Evolutionary conservation across 2,797 vertebrate genomes (phyloP), one percentile per base, ranked within the genome.

Genomic region (Microchirus variegatus): DNA sequence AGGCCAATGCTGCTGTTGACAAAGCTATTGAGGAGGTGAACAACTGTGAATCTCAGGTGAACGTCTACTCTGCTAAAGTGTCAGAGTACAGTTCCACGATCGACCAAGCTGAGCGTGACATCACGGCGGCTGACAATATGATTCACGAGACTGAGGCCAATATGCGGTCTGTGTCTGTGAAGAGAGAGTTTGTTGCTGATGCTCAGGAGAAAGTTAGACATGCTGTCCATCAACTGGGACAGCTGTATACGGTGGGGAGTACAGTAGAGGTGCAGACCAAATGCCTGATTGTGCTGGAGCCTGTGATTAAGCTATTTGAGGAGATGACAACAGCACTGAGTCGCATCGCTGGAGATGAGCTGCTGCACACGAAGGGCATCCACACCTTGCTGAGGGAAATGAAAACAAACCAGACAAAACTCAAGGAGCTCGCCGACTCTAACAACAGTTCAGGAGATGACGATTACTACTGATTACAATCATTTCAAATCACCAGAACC

Each of bases 231-330:
- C 38, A 54, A 15, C 53, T 54, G 53, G 53, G 18, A 8, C 38
- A 14, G 53, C 38, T 54, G 13, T 14, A 38, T n/a, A 18, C 8
- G 18, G 53, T 42, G 16, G 53, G 53, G 17, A 54, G 18, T 22
- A 38, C 26, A 38, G 38, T 9, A 10, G 38, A 54, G 38, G 38
- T 54, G 18, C 53, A 54, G 38, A 54, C 53, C 53, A 9, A 9
- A 19, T 7, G 2, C 10, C 8, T 26, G 18, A 42, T 54, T 37
- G 14, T 54, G 38, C 18, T 54, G 53, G 38, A 42, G 38, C 53
- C 53, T 22, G 17, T 54, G 38, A 5, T 42, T 18, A 26, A 42
- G 26, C 4, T 50, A 9, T 3, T 50, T 14, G 48, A 50, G 26
- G 26, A 50, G 9, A 50, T 35, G 48, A 50, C 48, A 5, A 11